A percentile compares a stretch with the other conserved stretches of the same genome.
phyloP scores from a whole-genome alignment of 2,113 vertebrate genomes.

The Muntiacus muntjak region DNA sequence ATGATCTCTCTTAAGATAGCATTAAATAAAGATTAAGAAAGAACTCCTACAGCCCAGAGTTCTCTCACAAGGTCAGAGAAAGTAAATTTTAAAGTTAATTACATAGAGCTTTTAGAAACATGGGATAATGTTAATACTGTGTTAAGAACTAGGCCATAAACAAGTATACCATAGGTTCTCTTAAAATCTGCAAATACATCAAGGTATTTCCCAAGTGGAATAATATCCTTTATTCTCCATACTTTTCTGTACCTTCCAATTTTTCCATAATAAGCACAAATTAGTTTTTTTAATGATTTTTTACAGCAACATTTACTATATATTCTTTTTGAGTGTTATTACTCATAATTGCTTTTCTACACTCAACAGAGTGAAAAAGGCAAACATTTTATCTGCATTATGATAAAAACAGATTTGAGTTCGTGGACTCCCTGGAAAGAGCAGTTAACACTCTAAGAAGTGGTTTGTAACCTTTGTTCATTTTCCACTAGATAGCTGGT shows the following conservation, averaged over 20 bases:
- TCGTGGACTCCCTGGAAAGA: not conserved
- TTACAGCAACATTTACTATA: not conserved
- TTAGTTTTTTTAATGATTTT: not conserved
- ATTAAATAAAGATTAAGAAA: not conserved
- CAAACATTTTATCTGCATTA: not conserved
- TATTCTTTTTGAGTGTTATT: not conserved
- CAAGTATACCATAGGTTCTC: not conserved
- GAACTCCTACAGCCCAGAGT: not conserved
- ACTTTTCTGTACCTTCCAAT: not conserved
- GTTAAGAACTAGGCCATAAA: slow-evolving; percentile 17
- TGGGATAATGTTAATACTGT: not conserved
- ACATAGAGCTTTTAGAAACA: not conserved
- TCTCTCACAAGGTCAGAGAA: not conserved
- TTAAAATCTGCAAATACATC: not conserved
- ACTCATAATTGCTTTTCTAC: not conserved
- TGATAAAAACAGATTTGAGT: not conserved
- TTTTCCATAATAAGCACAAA: not conserved
- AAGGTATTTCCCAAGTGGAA: not conserved
- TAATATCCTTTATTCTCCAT: not conserved
- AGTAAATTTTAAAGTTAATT: not conserved
- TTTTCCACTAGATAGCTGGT: not conserved
- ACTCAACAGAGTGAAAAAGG: not conserved
- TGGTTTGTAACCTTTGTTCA: not conserved
- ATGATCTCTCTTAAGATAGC: not conserved
- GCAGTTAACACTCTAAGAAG: not conserved